Percentiles rank a stretch among this genome's conserved stretches.
These are phyloP conservation scores for Dasyornis broadbenti DNA, from an alignment of 2,113 vertebrate genomes.

Conservation along the genomic window DNA sequence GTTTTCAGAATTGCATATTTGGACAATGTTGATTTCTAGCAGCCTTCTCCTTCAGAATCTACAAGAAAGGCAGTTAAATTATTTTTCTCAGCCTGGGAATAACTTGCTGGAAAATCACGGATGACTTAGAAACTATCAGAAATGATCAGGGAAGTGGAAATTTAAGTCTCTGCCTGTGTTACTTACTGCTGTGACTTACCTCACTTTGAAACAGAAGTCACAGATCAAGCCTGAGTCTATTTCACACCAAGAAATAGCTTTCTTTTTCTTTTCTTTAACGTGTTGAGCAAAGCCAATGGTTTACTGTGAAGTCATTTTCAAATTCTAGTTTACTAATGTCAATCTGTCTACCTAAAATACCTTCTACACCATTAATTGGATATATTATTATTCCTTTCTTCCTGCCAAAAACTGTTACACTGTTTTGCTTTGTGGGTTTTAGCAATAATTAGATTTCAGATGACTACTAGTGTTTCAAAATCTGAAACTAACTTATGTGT, in stretches of 20 bases:
- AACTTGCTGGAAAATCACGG: background rate
- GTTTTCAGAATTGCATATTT: background rate
- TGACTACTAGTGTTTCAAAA: background rate
- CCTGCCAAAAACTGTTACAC: background rate
- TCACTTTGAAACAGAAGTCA: background rate
- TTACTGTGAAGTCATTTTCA: background rate
- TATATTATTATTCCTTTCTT: background rate
- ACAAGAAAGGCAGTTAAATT: background rate
- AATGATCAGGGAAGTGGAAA: background rate
- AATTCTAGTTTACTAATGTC: background rate
- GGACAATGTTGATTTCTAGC: background rate
- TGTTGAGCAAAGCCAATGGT: background rate
- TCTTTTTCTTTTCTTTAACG: background rate
- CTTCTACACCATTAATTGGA: background rate
- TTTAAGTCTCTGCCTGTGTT: background rate
- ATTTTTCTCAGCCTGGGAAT: background rate
- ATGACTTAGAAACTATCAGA: background rate
- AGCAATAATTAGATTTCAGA: background rate
- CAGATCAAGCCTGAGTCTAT: background rate
- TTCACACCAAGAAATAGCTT: background rate
- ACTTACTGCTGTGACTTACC: background rate
- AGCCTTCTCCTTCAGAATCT: background rate
- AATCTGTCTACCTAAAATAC: constrained; percentile 6
- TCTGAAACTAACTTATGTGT: background rate
- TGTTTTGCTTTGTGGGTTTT: background rate